These are phyloP conservation scores for Pterocles orientalis DNA, from an alignment of 2,113 vertebrate species.

Conservation along the genomic window DNA sequence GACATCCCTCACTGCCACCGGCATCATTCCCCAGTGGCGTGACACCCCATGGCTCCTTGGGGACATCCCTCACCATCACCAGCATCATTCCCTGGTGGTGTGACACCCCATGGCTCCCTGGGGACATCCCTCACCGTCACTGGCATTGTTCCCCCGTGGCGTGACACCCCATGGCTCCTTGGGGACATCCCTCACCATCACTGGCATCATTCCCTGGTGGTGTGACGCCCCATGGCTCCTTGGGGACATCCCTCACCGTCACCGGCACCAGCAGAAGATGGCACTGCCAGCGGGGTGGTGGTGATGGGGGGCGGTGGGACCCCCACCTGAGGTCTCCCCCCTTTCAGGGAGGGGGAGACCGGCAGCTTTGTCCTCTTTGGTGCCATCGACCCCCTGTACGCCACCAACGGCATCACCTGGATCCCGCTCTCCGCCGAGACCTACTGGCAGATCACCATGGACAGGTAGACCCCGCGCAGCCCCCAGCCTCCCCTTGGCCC, in stretches of 20 bases:
- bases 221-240: too few species aligned
- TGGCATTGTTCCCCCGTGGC: too few species aligned
- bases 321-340: not conserved
- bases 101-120: too few species aligned
- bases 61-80: too few species aligned
- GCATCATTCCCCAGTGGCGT: rapidly evolving
- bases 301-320: not conserved
- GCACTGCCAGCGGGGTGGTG: not conserved
- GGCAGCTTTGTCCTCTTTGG: slow-evolving; percentile 55
- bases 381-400: not conserved
- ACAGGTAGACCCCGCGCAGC: not conserved
- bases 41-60: too few species aligned
- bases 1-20: rapidly evolving
- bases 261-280: too few species aligned
- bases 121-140: too few species aligned
- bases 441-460: slow-evolving; percentile 55
- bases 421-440: not conserved
- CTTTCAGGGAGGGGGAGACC: rapidly evolving
- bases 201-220: too few species aligned
- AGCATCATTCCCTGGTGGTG: too few species aligned
- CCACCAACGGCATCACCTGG: slow-evolving; percentile 6
- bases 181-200: too few species aligned
- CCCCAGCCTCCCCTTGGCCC: rapidly evolving
- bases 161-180: too few species aligned
- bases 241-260: too few species aligned